Evolutionary conservation across 2,888 invertebrate genomes (phyloP).

Genomic region (Aleiodes alternator): DNA sequence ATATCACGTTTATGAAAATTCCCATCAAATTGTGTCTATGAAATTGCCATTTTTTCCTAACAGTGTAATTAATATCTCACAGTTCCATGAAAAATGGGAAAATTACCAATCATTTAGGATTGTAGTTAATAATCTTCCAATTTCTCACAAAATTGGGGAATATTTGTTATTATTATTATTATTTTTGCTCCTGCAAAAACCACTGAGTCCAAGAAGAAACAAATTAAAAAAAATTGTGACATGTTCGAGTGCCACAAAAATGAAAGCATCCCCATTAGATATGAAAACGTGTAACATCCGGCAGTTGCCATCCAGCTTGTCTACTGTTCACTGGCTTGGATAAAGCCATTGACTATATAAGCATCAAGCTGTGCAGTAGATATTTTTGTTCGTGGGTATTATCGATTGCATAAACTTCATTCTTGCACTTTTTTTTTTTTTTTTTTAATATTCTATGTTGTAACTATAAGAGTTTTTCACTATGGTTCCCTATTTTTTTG

Average conservation of each 20-base stretch:
- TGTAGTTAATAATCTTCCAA: no score
- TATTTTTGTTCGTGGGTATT: slow-evolving; percentile 69
- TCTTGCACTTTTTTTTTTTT: slow-evolving; percentile 7
- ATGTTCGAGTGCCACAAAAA: slow-evolving; percentile 4
- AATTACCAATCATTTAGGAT: no score
- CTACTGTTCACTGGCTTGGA: slow-evolving; percentile 12
- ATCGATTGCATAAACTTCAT: slow-evolving; percentile 64
- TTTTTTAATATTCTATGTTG: slow-evolving; percentile 3
- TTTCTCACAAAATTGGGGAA: no score
- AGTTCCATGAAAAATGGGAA: no score
- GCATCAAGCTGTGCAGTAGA: slow-evolving; percentile 53
- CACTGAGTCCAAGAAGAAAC: not conserved
- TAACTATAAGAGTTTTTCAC: not conserved
- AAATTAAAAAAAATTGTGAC: slow-evolving; percentile 1
- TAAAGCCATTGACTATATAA: slow-evolving; percentile 56
- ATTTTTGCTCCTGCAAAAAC: not conserved
- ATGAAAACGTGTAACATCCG: slow-evolving; percentile 1
- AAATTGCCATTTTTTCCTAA: no score
- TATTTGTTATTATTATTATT: not conserved
- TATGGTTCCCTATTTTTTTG: no score
- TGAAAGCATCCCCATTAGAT: slow-evolving; percentile 19
- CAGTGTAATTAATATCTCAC: no score
- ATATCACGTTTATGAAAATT: no score
- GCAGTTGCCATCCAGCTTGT: slow-evolving; percentile 5
- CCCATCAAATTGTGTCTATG: no score